Evolutionary conservation across 2,797 vertebrate genomes (phyloP), one percentile per base, ranked within the genome.

Genomic region (Liasis olivaceus): DNA sequence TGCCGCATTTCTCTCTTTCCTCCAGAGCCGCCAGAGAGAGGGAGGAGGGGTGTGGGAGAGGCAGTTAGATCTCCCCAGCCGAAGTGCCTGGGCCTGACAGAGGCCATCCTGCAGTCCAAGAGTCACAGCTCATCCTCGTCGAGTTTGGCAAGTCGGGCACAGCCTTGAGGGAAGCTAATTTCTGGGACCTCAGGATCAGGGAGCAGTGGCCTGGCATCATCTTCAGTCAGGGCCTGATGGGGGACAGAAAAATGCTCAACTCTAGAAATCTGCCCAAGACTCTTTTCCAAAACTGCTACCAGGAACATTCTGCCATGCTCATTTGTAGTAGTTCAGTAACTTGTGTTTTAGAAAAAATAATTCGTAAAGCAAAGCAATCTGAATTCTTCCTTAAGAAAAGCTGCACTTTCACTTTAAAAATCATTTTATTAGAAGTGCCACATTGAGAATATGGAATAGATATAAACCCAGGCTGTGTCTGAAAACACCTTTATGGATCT

Each of bases 111-210:
- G 54, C 28, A 91, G 51, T 66, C 51, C 85, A 58, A 58, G 58
- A 56, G 96, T 98, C 97, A 99, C 96, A 99, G 97, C 96, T 99
- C 98, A 31, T 99, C 98, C 96, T 99, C 98, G 2, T 98, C 98
- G 63, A 99, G 97, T 97, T 98, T 98, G 95, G 98, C 97, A 92
- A 99, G 97, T 97, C 98, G 98, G 96, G 98, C 98, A 87, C 94
- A 94, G 97, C 92, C 92, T 88, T 88, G 59, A 85, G 92, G 92
- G 36, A 93, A 56, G 31, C 12, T 88, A 20, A 93, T 64, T 58
- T 93, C 92, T 28, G 97, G 59, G 54, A 93, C 62, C 87, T 95
- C 92, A 36, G 85, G 85, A 26, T 94, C 95, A 1, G 90, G 42
- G 12, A 93, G 90, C 51, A 96, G 96, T 4, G 93, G 97, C 28